These are phyloP conservation scores for Apodemia zela DNA, from an alignment of 2,888 invertebrate genomes.

Conservation along the genomic window DNA sequence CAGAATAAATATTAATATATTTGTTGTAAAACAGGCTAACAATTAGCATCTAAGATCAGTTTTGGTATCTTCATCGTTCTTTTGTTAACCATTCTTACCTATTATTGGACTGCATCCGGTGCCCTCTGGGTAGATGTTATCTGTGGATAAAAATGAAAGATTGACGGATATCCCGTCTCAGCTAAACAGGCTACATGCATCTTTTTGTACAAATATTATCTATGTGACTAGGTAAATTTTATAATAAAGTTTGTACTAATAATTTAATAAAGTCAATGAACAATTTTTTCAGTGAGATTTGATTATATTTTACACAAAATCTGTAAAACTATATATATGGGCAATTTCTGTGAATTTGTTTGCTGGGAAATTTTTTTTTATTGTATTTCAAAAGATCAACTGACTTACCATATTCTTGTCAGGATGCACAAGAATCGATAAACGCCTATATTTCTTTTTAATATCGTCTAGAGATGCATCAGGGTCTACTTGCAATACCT, in stretches of 20 bases:
- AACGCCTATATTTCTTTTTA: conserved; percentile 96
- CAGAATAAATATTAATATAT: not conserved
- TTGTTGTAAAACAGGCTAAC: not conserved
- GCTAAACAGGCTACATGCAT: conserved; percentile 41
- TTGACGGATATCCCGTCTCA: conserved; percentile 78
- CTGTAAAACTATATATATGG: not conserved
- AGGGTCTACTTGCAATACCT: conserved; percentile 95
- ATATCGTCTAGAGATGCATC: conserved; percentile 94
- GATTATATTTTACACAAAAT: no score
- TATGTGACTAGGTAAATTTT: not conserved
- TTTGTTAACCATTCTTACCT: conserved; percentile 57
- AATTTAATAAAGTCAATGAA: not conserved
- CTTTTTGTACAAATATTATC: not conserved
- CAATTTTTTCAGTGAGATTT: not conserved
- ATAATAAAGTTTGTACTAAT: not conserved
- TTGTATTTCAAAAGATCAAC: not conserved
- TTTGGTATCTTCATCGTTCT: conserved; percentile 18
- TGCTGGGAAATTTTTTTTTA: not conserved
- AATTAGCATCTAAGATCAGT: not conserved
- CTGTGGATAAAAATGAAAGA: conserved; percentile 77
- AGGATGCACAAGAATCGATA: conserved; percentile 99
- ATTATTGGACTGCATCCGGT: conserved; percentile 46
- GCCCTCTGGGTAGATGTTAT: conserved; percentile 55
- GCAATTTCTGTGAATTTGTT: not conserved
- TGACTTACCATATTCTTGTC: conserved; percentile 92